phyloP scores from a whole-genome alignment of 2,888 invertebrate genomes.

The Phoenoteleia sp. region DNA sequence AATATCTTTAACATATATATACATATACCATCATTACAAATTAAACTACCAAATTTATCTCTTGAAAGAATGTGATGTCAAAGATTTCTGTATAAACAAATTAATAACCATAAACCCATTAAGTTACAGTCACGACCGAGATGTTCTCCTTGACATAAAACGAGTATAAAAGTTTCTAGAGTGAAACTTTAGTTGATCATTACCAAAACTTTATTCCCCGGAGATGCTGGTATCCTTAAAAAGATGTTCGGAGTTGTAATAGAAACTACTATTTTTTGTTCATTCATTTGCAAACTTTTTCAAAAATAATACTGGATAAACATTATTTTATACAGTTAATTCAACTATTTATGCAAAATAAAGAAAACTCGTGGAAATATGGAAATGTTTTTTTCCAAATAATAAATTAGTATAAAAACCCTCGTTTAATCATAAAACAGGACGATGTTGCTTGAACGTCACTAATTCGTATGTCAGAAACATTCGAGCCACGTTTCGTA shows the following conservation, averaged over 20 bases:
- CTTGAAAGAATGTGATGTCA: background rate
- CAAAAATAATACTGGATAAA: background rate
- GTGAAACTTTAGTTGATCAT: conserved; percentile 82
- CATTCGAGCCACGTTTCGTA: conserved; percentile 84
- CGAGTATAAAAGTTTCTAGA: conserved; percentile 73
- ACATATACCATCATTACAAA: too few relatives aligned
- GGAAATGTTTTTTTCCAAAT: too few relatives aligned
- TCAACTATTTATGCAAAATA: background rate
- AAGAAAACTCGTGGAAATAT: too few relatives aligned
- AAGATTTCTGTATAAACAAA: background rate
- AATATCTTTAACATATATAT: too few relatives aligned
- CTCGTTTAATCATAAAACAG: too few relatives aligned
- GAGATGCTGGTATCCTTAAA: conserved; percentile 78
- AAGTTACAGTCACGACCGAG: background rate
- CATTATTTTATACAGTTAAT: background rate
- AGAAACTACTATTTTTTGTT: conserved; percentile 78
- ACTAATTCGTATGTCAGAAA: conserved; percentile 57
- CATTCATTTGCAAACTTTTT: conserved; percentile 2
- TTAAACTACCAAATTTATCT: too few relatives aligned
- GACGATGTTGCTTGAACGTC: background rate
- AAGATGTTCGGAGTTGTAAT: conserved; percentile 81
- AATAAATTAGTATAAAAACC: too few relatives aligned
- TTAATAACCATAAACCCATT: background rate
- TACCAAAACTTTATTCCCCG: conserved; percentile 82
- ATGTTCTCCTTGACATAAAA: conserved; percentile 35